A percentile compares a stretch with the other conserved stretches of the same genome.
Conservation (phyloP, 2,888 invertebrate species). For the Tiliacea aurago region DNA sequence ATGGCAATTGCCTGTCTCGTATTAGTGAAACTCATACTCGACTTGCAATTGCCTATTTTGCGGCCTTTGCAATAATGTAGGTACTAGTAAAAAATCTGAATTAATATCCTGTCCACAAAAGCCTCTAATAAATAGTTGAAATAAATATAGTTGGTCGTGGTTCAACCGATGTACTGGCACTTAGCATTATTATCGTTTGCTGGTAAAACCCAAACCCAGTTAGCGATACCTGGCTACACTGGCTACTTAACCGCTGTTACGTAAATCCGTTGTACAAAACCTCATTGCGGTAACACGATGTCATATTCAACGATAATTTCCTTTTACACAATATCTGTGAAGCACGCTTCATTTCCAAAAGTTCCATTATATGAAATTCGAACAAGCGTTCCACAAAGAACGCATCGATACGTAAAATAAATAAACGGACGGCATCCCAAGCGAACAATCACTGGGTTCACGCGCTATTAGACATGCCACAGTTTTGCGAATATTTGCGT, state of each 20-base stretch:
- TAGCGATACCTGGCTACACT: conserved; percentile 24
- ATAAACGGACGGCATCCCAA: conserved; percentile 73
- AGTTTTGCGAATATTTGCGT: conserved; percentile 77
- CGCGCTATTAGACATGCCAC: conserved; percentile 81
- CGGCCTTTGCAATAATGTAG: too few relatives aligned
- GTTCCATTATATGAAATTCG: conserved; percentile 47
- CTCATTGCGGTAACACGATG: conserved; percentile 1
- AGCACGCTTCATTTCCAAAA: conserved; percentile 34
- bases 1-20: too few relatives aligned
- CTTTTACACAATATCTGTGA: conserved; percentile 6
- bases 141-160: conserved; percentile 4
- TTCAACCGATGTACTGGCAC: conserved; percentile 27
- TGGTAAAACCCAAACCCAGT: conserved; percentile 31
- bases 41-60: too few relatives aligned
- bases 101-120: too few relatives aligned
- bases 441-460: conserved; percentile 81
- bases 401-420: conserved; percentile 75
- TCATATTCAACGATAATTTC: conserved; percentile 12
- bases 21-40: too few relatives aligned
- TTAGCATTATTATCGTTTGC: conserved; percentile 42
- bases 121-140: too few relatives aligned
- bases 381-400: conserved; percentile 62
- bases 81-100: too few relatives aligned
- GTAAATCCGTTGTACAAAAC: conserved; percentile 22
- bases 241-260: conserved; percentile 28